phyloP scores from a whole-genome alignment of 2,888 invertebrate species.

The Agrotis segetum region DNA sequence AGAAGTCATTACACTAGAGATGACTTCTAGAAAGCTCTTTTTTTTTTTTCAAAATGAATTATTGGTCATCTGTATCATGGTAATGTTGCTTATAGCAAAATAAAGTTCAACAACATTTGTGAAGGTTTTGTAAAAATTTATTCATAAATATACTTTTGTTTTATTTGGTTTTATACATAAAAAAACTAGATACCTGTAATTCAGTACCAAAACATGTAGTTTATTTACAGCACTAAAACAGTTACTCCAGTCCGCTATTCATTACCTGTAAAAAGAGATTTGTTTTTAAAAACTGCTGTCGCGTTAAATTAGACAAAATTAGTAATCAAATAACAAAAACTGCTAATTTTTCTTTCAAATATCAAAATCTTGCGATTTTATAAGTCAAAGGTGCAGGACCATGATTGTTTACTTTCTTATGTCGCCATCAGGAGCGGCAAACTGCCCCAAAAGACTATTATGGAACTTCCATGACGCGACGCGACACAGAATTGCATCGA shows the following conservation, averaged over 20 bases:
- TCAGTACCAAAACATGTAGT: neutral
- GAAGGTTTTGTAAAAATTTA: constrained; percentile 56
- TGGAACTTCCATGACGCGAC: too few species aligned
- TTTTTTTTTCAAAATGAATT: constrained; percentile 20
- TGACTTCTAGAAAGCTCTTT: constrained; percentile 27
- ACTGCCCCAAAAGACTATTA: too few species aligned
- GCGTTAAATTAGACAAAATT: too few species aligned
- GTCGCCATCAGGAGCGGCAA: too few species aligned
- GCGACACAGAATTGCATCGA: too few species aligned
- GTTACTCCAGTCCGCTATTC: constrained; percentile 6
- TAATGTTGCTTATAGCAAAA: constrained; percentile 49
- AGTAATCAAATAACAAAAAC: too few species aligned
- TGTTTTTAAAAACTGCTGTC: constrained; percentile 6
- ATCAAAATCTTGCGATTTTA: too few species aligned
- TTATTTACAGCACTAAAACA: neutral
- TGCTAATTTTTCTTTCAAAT: too few species aligned
- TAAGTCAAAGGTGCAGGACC: too few species aligned
- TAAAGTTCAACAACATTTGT: constrained; percentile 50
- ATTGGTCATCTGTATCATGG: constrained; percentile 37
- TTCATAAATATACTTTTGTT: constrained; percentile 54
- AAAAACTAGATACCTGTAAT: neutral
- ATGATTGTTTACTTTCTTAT: too few species aligned
- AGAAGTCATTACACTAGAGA: constrained; percentile 12
- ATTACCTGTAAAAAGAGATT: constrained; percentile 28
- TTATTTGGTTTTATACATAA: constrained; percentile 33